Conservation (phyloP, 2,888 invertebrate genomes). For the Tuta absoluta region DNA sequence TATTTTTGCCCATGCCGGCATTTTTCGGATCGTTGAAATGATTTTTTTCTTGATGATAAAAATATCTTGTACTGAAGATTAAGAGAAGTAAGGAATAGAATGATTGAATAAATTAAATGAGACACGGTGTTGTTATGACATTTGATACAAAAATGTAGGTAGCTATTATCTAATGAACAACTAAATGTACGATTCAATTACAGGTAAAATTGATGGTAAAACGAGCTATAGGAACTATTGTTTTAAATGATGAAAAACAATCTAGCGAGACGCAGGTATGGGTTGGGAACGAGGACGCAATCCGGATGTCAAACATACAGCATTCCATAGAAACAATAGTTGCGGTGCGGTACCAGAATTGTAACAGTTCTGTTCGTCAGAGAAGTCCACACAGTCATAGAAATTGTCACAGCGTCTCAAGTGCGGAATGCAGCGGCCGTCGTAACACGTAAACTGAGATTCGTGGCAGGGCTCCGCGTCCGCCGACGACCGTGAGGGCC, state of each 20-base stretch:
- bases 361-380: slow-evolving; percentile 94
- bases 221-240: not conserved
- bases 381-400: slow-evolving; percentile 95
- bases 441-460: slow-evolving; percentile 88
- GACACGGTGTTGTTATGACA: not conserved
- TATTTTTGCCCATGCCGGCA: too few relatives aligned
- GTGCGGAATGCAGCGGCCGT: slow-evolving; percentile 88
- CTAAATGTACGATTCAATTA: not conserved
- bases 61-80: too few relatives aligned
- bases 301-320: slow-evolving; percentile 44
- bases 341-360: slow-evolving; percentile 67
- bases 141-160: not conserved
- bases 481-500: slow-evolving; percentile 60
- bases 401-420: slow-evolving; percentile 92
- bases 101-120: not conserved
- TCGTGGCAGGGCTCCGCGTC: slow-evolving; percentile 75
- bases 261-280: not conserved
- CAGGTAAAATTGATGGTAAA: slow-evolving; percentile 1
- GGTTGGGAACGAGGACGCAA: slow-evolving; percentile 30
- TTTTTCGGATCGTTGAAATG: too few relatives aligned
- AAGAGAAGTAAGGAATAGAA: not conserved
- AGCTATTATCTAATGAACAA: not conserved
- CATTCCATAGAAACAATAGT: slow-evolving; percentile 48
- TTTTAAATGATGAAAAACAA: not conserved
- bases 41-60: too few relatives aligned